phyloP scores from a whole-genome alignment of 2,113 vertebrate species.

The Dasyprocta punctata region DNA sequence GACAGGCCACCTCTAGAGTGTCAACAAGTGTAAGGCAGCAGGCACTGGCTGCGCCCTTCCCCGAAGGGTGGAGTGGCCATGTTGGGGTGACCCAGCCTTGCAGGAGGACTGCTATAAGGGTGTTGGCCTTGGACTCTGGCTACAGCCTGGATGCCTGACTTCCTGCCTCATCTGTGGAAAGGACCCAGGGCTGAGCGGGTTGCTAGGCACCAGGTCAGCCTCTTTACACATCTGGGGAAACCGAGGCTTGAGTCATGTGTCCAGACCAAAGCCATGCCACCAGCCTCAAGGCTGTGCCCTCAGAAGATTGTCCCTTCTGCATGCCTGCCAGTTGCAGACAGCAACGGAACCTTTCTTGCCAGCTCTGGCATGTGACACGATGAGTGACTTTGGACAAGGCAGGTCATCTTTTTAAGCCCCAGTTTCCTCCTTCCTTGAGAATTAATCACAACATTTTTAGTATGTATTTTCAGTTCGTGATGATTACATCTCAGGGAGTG shows the following conservation, averaged over 20 bases:
- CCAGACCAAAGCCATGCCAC: not conserved
- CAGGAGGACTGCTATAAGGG: not conserved
- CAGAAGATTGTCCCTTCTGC: not conserved
- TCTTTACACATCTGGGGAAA: not conserved
- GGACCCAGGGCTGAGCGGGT: not conserved
- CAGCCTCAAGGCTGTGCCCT: not conserved
- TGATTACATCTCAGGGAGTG: not conserved
- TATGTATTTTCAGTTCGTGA: not conserved
- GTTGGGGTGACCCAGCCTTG: rapidly evolving
- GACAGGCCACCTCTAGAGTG: not conserved
- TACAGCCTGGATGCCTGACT: rapidly evolving
- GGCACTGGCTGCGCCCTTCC: not conserved
- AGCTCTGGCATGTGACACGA: not conserved
- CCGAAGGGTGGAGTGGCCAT: not conserved
- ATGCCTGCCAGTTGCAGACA: not conserved
- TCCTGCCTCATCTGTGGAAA: not conserved
- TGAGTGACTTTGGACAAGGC: not conserved
- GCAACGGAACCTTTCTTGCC: not conserved
- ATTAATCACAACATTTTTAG: not conserved
- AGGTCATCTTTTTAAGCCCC: not conserved
- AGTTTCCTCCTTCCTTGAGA: not conserved
- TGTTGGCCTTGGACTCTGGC: not conserved
- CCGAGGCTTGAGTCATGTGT: not conserved
- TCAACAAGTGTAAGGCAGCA: not conserved
- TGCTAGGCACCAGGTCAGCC: not conserved